These are phyloP conservation scores for Eupithecia exiguata DNA, from an alignment of 2,888 invertebrate genomes.

Conservation along the genomic window DNA sequence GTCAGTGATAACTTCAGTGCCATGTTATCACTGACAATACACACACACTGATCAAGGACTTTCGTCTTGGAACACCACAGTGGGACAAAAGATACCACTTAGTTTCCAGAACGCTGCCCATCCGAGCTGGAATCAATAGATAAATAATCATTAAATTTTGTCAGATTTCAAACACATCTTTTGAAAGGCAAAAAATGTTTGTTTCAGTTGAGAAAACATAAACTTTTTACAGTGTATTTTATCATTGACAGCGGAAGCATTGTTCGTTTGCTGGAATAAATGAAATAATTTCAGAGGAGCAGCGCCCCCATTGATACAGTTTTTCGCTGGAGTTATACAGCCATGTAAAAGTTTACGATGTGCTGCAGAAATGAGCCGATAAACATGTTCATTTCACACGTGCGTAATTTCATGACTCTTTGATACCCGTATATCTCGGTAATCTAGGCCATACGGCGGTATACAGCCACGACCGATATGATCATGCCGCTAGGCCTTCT, in stretches of 20 bases:
- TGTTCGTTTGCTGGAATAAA: slow-evolving; percentile 20
- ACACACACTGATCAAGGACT: too few relatives aligned
- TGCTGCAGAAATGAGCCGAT: slow-evolving; percentile 29
- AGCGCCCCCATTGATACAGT: slow-evolving; percentile 28
- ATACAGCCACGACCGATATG: not conserved
- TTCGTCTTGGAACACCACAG: too few relatives aligned
- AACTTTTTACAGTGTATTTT: not conserved
- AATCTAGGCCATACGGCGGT: slow-evolving; percentile 20
- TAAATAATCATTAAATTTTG: not conserved
- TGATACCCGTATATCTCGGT: slow-evolving; percentile 27
- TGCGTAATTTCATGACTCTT: slow-evolving; percentile 26
- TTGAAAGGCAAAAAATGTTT: not conserved
- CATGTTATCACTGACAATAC: too few relatives aligned
- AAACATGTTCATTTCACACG: slow-evolving; percentile 35
- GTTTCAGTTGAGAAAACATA: not conserved
- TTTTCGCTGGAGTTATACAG: slow-evolving; percentile 29
- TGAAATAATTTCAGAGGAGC: slow-evolving; percentile 25
- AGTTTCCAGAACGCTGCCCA: too few relatives aligned
- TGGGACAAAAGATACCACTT: too few relatives aligned
- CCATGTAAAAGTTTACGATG: slow-evolving; percentile 34
- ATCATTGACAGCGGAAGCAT: slow-evolving; percentile 18
- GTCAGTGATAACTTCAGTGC: too few relatives aligned
- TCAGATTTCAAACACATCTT: not conserved
- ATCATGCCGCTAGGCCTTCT: not conserved
- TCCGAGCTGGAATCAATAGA: too few relatives aligned